These are phyloP conservation scores for Syrrhaptes paradoxus DNA, from an alignment of 2,113 vertebrate genomes.

Conservation along the genomic window DNA sequence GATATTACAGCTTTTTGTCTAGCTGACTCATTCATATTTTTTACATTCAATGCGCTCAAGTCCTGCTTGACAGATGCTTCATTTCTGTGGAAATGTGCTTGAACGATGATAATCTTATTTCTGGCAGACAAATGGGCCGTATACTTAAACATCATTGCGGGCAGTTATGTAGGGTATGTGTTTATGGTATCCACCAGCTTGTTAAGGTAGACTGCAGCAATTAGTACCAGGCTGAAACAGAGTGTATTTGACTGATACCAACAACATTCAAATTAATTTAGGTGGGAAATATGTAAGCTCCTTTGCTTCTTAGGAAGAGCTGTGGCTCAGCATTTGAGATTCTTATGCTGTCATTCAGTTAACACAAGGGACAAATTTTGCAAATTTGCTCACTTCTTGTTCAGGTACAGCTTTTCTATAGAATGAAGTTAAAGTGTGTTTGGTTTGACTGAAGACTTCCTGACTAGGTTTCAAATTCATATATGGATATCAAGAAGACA, in stretches of 20 bases:
- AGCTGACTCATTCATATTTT: neutral
- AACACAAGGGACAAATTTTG: neutral
- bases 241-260: conserved; percentile 9
- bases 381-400: neutral
- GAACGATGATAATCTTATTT: conserved; percentile 53
- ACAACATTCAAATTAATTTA: neutral
- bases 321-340: neutral
- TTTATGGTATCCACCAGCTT: neutral
- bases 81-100: conserved; percentile 35
- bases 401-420: neutral
- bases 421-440: neutral
- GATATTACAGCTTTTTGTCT: neutral
- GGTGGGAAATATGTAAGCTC: neutral
- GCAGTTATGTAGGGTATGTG: neutral
- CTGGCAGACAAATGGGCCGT: conserved; percentile 35
- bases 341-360: neutral
- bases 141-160: neutral
- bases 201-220: neutral
- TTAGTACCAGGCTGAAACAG: neutral
- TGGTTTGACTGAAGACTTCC: neutral
- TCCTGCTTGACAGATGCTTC: conserved; percentile 39
- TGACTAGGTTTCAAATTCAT: neutral
- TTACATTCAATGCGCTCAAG: neutral
- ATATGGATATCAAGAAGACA: neutral
- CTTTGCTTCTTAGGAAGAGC: neutral